Evolutionary conservation across 1,140 invertebrate species (phyloP).

Genomic region (Trichonephila clavata): DNA sequence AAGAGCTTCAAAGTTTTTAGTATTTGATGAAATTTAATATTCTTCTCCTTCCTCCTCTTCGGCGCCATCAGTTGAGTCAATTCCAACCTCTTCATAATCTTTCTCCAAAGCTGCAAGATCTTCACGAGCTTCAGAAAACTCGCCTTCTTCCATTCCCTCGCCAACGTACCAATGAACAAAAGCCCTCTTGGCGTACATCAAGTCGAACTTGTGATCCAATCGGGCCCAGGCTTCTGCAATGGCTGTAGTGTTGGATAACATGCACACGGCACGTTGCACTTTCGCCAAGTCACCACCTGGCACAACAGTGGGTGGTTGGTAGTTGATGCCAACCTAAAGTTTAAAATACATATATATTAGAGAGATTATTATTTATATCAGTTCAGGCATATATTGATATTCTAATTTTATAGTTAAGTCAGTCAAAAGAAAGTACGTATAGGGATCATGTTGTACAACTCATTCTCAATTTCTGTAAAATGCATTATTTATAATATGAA

Average conservation of each 20-base stretch:
- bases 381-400: too few species aligned
- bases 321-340: conserved; percentile 81
- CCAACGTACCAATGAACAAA: conserved; percentile 93
- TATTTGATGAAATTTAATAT: conserved; percentile 76
- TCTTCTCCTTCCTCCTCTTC: conserved; percentile 81
- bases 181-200: conserved; percentile 89
- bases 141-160: conserved; percentile 92
- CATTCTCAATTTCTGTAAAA: too few species aligned
- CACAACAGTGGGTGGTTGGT: conserved; percentile 84
- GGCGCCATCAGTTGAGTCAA: conserved; percentile 83
- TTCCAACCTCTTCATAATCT: conserved; percentile 91
- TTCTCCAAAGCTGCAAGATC: conserved; percentile 92
- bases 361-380: too few species aligned
- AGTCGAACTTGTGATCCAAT: conserved; percentile 86
- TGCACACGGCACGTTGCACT: conserved; percentile 84
- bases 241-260: conserved; percentile 91
- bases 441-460: too few species aligned
- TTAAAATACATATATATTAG: background rate
- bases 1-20: background rate
- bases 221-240: conserved; percentile 88
- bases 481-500: too few species aligned
- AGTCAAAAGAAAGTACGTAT: too few species aligned
- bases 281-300: conserved; percentile 84
- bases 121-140: conserved; percentile 92
- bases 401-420: too few species aligned